These are phyloP conservation scores for Phasianus colchicus DNA, from an alignment of 2,113 vertebrate genomes.

Conservation along the genomic window DNA sequence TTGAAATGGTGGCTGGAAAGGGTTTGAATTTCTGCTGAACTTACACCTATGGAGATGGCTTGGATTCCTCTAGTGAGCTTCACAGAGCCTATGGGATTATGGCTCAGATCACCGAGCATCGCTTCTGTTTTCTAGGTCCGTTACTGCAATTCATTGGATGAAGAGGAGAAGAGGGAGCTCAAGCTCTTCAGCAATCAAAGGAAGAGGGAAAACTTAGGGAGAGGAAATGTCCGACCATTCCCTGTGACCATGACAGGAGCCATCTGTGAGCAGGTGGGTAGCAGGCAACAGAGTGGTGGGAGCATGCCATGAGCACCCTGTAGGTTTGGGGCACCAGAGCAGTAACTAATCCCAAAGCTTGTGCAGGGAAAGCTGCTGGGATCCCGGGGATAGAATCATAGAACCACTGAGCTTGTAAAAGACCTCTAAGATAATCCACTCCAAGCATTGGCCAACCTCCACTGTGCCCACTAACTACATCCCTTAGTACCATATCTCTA, in stretches of 20 bases:
- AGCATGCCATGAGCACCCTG: neutral
- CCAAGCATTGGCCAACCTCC: too few species aligned
- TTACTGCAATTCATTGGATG: constrained; percentile 95
- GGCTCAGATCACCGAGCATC: accelerated
- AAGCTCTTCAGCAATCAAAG: constrained; percentile 98
- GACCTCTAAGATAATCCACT: too few species aligned
- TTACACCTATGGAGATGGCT: neutral
- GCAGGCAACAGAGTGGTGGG: neutral
- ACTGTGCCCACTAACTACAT: too few species aligned
- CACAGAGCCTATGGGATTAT: accelerated
- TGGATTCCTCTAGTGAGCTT: neutral
- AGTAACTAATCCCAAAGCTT: neutral
- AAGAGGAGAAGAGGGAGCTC: constrained; percentile 97
- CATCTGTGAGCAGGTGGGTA: constrained; percentile 94
- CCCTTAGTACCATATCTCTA: too few species aligned
- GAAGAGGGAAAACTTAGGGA: constrained; percentile 94
- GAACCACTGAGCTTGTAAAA: too few species aligned
- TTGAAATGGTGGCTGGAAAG: neutral
- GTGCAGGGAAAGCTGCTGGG: neutral
- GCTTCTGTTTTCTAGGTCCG: constrained; percentile 82
- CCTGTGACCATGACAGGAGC: constrained; percentile 97
- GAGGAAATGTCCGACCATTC: constrained; percentile 94
- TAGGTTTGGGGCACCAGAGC: neutral
- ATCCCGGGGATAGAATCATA: neutral
- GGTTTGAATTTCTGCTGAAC: neutral